Conservation (phyloP, 2,888 invertebrate species). For the Tenthredo distinguenda region DNA sequence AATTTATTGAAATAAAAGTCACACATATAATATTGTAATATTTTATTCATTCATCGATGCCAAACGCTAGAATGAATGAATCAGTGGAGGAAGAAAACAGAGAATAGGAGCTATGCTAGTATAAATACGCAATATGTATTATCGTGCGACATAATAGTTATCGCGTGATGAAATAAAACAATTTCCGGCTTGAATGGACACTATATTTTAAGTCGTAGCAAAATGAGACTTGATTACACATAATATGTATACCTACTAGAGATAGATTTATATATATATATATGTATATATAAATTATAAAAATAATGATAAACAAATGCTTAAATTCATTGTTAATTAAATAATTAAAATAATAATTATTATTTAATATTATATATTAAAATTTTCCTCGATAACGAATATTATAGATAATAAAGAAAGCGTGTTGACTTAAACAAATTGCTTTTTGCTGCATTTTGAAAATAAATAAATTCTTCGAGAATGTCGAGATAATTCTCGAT, state of each 20-base stretch:
- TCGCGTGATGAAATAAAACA: slow-evolving; percentile 32
- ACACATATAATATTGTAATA: not conserved
- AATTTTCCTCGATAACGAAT: slow-evolving; percentile 63
- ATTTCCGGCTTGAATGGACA: slow-evolving; percentile 5
- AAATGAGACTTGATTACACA: slow-evolving; percentile 40
- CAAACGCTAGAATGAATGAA: not conserved
- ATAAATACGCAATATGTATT: not conserved
- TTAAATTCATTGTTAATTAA: slow-evolving; percentile 54
- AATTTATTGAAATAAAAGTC: slow-evolving; percentile 13
- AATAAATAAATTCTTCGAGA: slow-evolving; percentile 47
- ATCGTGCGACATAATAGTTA: not conserved
- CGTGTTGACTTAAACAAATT: slow-evolving; percentile 38
- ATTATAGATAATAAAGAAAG: slow-evolving; percentile 36
- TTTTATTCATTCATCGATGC: slow-evolving; percentile 15
- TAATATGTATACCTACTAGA: slow-evolving; percentile 15
- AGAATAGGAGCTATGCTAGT: not conserved
- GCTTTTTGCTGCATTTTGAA: slow-evolving; percentile 29
- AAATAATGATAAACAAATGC: slow-evolving; percentile 58
- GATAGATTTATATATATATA: not conserved
- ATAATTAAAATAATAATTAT: slow-evolving; percentile 64
- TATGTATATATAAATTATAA: slow-evolving; percentile 55
- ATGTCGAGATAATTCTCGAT: slow-evolving; percentile 33
- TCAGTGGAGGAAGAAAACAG: not conserved
- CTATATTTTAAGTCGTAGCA: slow-evolving; percentile 35
- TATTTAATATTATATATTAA: slow-evolving; percentile 70